Conservation (phyloP, 2,888 invertebrate genomes). For the Mythimna albipuncta region DNA sequence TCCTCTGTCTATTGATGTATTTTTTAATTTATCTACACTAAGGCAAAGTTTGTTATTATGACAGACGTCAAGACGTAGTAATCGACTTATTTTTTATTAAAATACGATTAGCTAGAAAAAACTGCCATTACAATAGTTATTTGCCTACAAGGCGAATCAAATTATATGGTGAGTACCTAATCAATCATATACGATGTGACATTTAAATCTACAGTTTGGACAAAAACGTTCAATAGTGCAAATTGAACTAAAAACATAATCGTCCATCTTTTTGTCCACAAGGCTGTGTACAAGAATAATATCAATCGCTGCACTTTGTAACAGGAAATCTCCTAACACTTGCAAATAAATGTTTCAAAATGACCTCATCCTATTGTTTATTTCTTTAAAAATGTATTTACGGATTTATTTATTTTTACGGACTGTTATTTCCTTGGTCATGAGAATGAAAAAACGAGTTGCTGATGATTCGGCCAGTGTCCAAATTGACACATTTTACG, state of each 20-base stretch:
- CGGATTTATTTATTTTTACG: too few species aligned
- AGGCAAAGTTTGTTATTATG: too few species aligned
- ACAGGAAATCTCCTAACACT: constrained; percentile 47
- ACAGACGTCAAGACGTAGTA: too few species aligned
- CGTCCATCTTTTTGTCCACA: constrained; percentile 46
- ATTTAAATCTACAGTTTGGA: not conserved
- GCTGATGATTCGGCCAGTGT: too few species aligned
- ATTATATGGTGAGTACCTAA: not conserved
- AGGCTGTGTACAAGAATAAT: constrained; percentile 42
- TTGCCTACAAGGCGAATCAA: not conserved
- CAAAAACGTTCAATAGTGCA: constrained; percentile 36
- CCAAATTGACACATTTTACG: too few species aligned
- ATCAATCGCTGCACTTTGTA: constrained; percentile 41
- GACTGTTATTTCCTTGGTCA: constrained; percentile 22
- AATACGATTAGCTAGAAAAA: not conserved
- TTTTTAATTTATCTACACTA: too few species aligned
- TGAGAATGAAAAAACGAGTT: too few species aligned
- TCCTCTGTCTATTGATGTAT: too few species aligned
- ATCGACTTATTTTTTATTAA: too few species aligned
- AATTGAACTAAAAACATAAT: constrained; percentile 25
- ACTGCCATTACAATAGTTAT: too few species aligned
- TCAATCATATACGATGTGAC: not conserved
- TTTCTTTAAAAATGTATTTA: constrained; percentile 9
- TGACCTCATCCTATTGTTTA: constrained; percentile 41
- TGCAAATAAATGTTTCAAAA: constrained; percentile 20